Evolutionary conservation across 2,888 invertebrate species (phyloP), one percentile per base, ranked within the genome.

Genomic region (Tenthredo amoena): DNA sequence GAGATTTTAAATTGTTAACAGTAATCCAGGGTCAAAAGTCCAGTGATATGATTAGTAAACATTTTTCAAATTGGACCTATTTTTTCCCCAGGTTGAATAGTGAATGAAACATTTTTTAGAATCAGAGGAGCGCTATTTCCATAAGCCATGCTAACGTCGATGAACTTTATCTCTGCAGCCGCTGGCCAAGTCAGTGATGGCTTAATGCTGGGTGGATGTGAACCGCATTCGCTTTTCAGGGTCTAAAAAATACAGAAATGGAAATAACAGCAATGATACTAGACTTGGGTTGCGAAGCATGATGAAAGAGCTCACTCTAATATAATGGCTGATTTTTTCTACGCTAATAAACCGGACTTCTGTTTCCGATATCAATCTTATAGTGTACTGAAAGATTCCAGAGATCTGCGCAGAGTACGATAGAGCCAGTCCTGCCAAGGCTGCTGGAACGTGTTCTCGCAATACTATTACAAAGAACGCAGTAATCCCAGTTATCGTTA

Each of bases 381-480:
- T 93, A 1, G 95, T 94, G 86, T 94, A 95, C 90, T 95, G 95
- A 88, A 95, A 95, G 40, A 95, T 93, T n/a, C 95, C 95, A 55
- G 94, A 94, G 88, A 95, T 94, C 93, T 96, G 94, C 12, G 95
- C 93, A 34, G 95, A 94, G 88, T 95, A 96, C 0, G 95, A 94
- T 87, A 96, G 91, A 1, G 96, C 96, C 86, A 96, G 94, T 12
- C 96, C 96, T 26, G 96, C 95, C 85, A 95, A 93, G 1, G 95
- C 95, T 0, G 96, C 94, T 5, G 94, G 90, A 85, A 94, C 92
- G 58, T 92, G 88, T 21, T 94, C 93, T 86, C 92, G 93, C 0
- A 95, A 91, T 7, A 94, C 88, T 34, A 95, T 94, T 15, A 95
- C 94, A 21, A 95, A 91, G 15, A 94, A 88, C 6, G 95, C 94